Conservation (phyloP, 2,113 vertebrate species). For the Pseudonaja textilis region DNA sequence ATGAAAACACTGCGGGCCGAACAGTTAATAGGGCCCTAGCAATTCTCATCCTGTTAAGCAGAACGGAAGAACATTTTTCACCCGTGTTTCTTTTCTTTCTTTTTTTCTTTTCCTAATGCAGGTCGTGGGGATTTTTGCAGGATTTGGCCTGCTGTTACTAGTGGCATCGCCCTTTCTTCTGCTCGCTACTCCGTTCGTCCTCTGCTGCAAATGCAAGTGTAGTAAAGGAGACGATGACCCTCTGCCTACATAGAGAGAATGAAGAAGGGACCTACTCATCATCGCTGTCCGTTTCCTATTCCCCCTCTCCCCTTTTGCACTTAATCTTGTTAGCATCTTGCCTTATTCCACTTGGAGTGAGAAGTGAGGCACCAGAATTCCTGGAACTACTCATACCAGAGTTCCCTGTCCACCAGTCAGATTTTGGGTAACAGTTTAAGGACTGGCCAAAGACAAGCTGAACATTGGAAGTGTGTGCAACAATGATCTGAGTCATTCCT, state of each 20-base stretch:
- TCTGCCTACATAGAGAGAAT: constrained; percentile 81
- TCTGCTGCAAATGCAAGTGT: constrained; percentile 99
- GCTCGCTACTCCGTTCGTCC: constrained; percentile 92
- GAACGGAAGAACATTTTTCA: not conserved
- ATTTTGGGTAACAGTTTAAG: constrained; percentile 36
- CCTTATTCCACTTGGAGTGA: constrained; percentile 59
- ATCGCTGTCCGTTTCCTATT: not conserved
- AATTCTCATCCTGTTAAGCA: not conserved
- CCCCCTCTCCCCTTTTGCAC: constrained; percentile 42
- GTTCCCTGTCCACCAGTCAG: constrained; percentile 22
- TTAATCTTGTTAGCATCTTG: constrained; percentile 66
- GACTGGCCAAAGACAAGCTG: not conserved
- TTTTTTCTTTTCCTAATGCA: constrained; percentile 53
- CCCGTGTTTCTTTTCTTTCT: not conserved
- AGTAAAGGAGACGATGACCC: constrained; percentile 97
- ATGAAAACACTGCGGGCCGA: not conserved
- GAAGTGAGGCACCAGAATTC: constrained; percentile 47
- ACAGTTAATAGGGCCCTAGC: not conserved
- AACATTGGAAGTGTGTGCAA: constrained; percentile 26
- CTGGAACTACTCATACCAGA: constrained; percentile 45
- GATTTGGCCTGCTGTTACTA: constrained; percentile 92
- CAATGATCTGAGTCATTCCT: not conserved
- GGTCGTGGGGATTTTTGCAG: constrained; percentile 98
- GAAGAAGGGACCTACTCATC: constrained; percentile 19
- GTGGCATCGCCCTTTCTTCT: constrained; percentile 96